Evolutionary conservation across 2,113 vertebrate genomes (phyloP), one percentile per base, ranked within the genome.

Genomic region (Brachypodius melanocephalos): DNA sequence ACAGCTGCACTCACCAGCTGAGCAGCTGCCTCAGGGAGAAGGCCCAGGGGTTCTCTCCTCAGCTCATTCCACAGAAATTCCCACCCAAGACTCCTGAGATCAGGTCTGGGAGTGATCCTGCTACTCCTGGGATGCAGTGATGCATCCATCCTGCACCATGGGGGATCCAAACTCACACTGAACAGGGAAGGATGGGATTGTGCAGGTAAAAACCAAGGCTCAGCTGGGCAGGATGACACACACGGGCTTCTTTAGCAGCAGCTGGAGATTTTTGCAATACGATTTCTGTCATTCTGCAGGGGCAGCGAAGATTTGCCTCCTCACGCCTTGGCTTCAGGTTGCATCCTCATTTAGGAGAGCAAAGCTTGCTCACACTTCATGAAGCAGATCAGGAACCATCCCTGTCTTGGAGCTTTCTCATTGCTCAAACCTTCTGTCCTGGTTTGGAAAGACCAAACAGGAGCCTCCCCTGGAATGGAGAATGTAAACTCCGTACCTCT

Each of bases 1-100:
- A 61, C 89, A 94, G 62, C 72, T 90, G 79, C 71, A 66, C 80
- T 69, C 80, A 8, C 43, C 85, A 92, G 75, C 85, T 52, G 36
- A 95, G 66, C 88, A 78, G 82, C 66, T 55, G 55, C 32, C 77
- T 28, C 9, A 40, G 54, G 74, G 71, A 80, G 8, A n/a, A 49
- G 40, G 63, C 55, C 66, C 67, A 40, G 4, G 14, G 42, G 17
- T 42, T 85, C 65, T 34, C 24, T 19, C 22, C 69, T 61, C 34
- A 42, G 55, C 51, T 69, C 40, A 16, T 28, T 45, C 42, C 58
- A 7, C 2, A 16, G 14, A 8, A 79, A 62, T 16, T 84, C 40
- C 45, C 74, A 49, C n/a, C 62, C 38, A 51, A 0, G 0, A 0
- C 55, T 61, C 10, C 54, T 10, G 15, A 59, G 72, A 62, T 28